Evolutionary conservation across 2,797 vertebrate species (phyloP), one percentile per base, ranked within the genome.

Genomic region (Natrix natrix): DNA sequence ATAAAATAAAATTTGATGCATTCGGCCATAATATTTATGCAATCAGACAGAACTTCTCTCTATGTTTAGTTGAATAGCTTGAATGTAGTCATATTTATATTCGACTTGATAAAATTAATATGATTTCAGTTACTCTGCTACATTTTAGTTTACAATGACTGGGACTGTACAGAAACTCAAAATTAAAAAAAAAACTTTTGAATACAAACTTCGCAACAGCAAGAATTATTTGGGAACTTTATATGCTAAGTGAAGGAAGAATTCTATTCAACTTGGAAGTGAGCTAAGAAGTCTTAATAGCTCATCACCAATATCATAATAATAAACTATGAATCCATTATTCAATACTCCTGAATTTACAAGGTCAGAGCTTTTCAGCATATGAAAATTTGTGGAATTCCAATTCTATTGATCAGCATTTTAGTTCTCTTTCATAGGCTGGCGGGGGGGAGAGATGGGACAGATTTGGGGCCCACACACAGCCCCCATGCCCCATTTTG

Each of bases 401-500:
- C 20, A 43, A 11, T 3, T 43, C 0, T 11, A 0, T 43, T 48
- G 20, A 20, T 20, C 57, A 59, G 16, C 17, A 59, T 59, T 20
- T 7, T 59, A 59, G 57, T 59, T 59, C 6, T 20, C 17, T 17
- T 20, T 1, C 16, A 7, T 6, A 20, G 17, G 57, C 57, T 1
- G 0, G 16, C 5, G 57, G 1, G 17, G 57, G 57, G 57, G 17
- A 17, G 16, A 57, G 57, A 59, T 5, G 1, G 57, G 57, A 57
- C 48, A 48, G 3, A 17, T 5, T 4, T 5, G 0, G 56, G 16
- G 16, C 14, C 56, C 56, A 5, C 16, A 57, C 4, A 0, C 0
- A 57, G 16, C 56, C 56, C 4, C 56, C 16, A 20, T 5, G 2
- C 17, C 57, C 1, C 17, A 59, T 59, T 59, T 59, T 59, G 57